phyloP scores from a whole-genome alignment of 2,888 invertebrate genomes.

The Busseola fusca region DNA sequence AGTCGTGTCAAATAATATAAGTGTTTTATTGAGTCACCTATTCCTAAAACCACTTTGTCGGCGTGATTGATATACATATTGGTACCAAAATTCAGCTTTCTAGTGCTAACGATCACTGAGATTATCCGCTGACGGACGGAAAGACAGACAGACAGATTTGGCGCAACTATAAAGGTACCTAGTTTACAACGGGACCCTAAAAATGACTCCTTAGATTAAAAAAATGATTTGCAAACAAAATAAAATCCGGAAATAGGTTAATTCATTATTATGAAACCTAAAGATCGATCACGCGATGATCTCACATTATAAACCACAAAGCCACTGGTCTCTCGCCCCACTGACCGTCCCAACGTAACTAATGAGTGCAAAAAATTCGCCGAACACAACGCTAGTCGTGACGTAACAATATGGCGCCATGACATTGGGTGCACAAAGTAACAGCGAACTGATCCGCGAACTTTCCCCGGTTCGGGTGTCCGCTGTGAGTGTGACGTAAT shows the following conservation, averaged over 20 bases:
- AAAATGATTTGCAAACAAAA: background rate
- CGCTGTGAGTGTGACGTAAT: slow-evolving; percentile 38
- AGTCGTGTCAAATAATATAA: no score
- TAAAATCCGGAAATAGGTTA: background rate
- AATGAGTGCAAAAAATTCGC: slow-evolving; percentile 9
- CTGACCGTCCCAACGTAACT: slow-evolving; percentile 26
- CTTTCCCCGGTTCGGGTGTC: slow-evolving; percentile 41
- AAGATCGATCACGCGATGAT: background rate
- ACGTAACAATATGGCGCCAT: slow-evolving; percentile 6
- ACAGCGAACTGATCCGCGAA: slow-evolving; percentile 16
- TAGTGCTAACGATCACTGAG: no score
- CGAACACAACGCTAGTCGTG: slow-evolving; percentile 10
- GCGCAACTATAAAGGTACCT: no score
- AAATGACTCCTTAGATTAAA: background rate
- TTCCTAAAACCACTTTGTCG: no score
- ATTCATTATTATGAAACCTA: background rate
- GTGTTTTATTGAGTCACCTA: no score
- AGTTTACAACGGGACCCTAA: no score
- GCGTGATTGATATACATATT: no score
- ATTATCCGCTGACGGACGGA: no score
- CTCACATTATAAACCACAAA: slow-evolving; percentile 17
- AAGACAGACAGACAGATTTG: no score
- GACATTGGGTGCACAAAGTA: background rate
- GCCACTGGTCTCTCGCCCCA: slow-evolving; percentile 7
- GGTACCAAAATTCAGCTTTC: no score